Percentiles rank a stretch among this genome's conserved stretches.
Conservation (phyloP, 2,797 vertebrate genomes). For the Acipenser transmontanus region DNA sequence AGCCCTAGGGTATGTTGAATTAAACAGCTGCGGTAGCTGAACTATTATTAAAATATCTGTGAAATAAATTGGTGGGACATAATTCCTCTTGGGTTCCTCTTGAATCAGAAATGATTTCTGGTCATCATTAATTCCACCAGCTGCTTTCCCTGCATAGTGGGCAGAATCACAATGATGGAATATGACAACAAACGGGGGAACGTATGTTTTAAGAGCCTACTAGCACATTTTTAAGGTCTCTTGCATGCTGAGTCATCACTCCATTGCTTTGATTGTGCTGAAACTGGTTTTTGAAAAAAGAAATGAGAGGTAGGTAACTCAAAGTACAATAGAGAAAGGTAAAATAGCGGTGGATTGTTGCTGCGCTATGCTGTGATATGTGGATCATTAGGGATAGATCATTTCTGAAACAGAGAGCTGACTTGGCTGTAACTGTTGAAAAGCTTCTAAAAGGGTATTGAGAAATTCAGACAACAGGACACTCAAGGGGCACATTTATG, state of each 20-base stretch:
- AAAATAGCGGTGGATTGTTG: background rate
- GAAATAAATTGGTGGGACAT: too few species aligned
- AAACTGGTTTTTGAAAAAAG: constrained; percentile 1
- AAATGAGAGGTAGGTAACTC: background rate
- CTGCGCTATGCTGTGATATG: background rate
- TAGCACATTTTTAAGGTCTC: constrained; percentile 9
- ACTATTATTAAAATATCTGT: too few species aligned
- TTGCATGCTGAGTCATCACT: constrained; percentile 3
- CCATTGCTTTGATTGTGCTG: background rate
- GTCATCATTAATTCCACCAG: background rate
- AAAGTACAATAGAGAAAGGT: constrained; percentile 1
- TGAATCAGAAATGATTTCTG: background rate
- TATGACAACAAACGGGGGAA: constrained; percentile 7
- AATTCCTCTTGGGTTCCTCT: background rate
- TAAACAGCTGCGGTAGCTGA: too few species aligned
- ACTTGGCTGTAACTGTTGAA: constrained; percentile 7
- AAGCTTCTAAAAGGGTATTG: background rate
- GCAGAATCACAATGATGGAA: constrained; percentile 3
- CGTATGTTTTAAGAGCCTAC: background rate
- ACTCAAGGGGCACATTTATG: background rate
- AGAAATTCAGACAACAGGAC: background rate
- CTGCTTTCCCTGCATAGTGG: constrained; percentile 4
- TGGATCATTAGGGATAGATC: constrained; percentile 8
- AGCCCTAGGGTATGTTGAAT: too few species aligned
- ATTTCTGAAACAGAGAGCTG: background rate